Evolutionary conservation across 1,140 invertebrate genomes (phyloP).

Genomic region (Neotoxoptera formosana): DNA sequence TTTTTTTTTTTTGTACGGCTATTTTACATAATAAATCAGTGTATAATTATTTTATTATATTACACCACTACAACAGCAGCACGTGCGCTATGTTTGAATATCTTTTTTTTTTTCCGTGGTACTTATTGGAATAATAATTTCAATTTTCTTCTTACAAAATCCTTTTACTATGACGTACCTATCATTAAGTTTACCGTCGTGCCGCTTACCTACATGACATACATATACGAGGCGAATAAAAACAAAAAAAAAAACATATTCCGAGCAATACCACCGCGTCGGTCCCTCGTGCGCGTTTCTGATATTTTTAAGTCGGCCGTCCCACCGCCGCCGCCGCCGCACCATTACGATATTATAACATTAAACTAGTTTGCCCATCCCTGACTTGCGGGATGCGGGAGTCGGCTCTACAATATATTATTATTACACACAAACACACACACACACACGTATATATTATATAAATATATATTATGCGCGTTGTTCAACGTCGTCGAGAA

Average conservation of each 20-base stretch:
- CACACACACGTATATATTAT: background rate
- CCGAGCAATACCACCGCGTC: background rate
- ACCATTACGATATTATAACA: background rate
- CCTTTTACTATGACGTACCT: too few relatives aligned
- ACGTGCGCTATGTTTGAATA: background rate
- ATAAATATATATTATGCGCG: too few relatives aligned
- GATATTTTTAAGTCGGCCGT: background rate
- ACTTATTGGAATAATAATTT: too few relatives aligned
- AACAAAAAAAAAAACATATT: too few relatives aligned
- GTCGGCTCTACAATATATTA: background rate
- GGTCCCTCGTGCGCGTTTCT: background rate
- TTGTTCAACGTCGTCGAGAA: background rate
- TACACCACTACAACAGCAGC: background rate
- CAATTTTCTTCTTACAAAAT: too few relatives aligned
- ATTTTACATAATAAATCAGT: background rate
- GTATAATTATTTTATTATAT: background rate
- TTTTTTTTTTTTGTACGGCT: background rate
- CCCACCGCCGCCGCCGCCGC: too few relatives aligned
- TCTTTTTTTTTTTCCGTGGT: background rate
- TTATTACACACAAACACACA: background rate
- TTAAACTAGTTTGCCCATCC: background rate
- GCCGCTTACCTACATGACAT: background rate
- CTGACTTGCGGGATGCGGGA: background rate
- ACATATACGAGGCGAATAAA: background rate
- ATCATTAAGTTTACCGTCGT: too few relatives aligned